Evolutionary conservation across 1,140 invertebrate species (phyloP), one percentile per base, ranked within the genome.

Genomic region (Leptopilina boulardi): DNA sequence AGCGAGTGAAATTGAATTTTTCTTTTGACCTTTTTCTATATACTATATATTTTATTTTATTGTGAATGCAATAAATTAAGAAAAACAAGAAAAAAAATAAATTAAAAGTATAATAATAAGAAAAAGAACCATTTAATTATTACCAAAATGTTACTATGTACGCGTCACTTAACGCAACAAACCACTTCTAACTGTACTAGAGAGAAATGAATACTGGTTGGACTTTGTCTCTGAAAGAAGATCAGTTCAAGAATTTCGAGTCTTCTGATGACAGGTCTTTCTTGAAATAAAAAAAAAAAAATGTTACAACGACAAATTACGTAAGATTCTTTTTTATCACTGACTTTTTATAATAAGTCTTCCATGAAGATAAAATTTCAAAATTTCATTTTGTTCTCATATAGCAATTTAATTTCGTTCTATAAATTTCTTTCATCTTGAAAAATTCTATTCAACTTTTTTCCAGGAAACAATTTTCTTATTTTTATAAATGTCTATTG

Each of bases 121-220:
- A n/a, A n/a, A n/a, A n/a, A n/a, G n/a, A n/a, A n/a, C n/a, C n/a
- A n/a, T n/a, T 75, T 26, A 73, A 78, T 83, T 80, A 80, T 81
- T 77, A 79, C 59, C 78, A 77, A 80, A 81, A 82, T 3, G 72
- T 75, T 80, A 79, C 79, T 66, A 82, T 85, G 81, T 85, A 66
- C 76, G 79, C 74, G 41, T 13, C 80, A 82, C 77, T 85, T 85
- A 85, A 81, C 84, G 74, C 76, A 11, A 1, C 18, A n/a, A 23
- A 10, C 19, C 34, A 47, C 51, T 51, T 66, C 23, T 82, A 83
- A 83, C 82, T 80, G 82, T 80, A 79, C 71, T 11, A 38, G 15
- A 42, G 54, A 56, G 42, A 18, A 26, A 11, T 56, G 42, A 76
- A 77, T 75, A 42, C 72, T 78, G 30, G 72, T 76, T 74, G 75